Conservation (phyloP, 1,140 invertebrate species). For the Rhynchophorus ferrugineus region DNA sequence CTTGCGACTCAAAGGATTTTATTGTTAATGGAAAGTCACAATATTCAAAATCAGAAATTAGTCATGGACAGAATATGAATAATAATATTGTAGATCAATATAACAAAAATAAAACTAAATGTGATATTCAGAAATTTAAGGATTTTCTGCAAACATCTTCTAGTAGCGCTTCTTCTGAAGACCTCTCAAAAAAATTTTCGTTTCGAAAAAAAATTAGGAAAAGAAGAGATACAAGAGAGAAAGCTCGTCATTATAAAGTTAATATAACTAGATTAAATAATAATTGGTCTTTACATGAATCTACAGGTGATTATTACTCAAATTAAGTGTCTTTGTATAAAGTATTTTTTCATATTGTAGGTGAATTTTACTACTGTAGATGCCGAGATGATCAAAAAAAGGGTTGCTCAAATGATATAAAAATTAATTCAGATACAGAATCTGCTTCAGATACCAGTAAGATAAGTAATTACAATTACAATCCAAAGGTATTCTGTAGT, state of each 20-base stretch:
- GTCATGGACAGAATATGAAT: background rate
- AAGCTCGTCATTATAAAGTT: slow-evolving; percentile 18
- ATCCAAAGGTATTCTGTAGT: slow-evolving; percentile 24
- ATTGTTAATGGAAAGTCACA: background rate
- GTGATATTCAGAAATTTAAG: background rate
- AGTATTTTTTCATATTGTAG: too few relatives aligned
- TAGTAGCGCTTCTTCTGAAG: slow-evolving; percentile 14
- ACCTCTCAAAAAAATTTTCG: slow-evolving; percentile 8
- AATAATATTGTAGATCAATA: background rate
- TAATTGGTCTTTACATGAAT: slow-evolving; percentile 12
- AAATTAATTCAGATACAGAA: slow-evolving; percentile 24
- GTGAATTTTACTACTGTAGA: slow-evolving; percentile 17
- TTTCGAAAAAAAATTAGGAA: slow-evolving; percentile 9
- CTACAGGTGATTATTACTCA: slow-evolving; percentile 4
- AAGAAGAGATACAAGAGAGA: slow-evolving; percentile 6
- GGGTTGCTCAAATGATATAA: background rate
- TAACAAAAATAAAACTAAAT: slow-evolving; percentile 8
- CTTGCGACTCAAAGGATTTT: slow-evolving; percentile 9
- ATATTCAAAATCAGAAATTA: too few relatives aligned
- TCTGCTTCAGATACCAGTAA: slow-evolving; percentile 22
- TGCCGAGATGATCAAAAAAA: slow-evolving; percentile 11
- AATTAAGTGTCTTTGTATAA: too few relatives aligned
- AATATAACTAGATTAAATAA: slow-evolving; percentile 18
- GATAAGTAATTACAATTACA: slow-evolving; percentile 1
- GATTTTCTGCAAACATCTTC: slow-evolving; percentile 9